phyloP scores from a whole-genome alignment of 37 sponge, comb jelly and placozoan genomes.

The Diacarnus erythraeanus region DNA sequence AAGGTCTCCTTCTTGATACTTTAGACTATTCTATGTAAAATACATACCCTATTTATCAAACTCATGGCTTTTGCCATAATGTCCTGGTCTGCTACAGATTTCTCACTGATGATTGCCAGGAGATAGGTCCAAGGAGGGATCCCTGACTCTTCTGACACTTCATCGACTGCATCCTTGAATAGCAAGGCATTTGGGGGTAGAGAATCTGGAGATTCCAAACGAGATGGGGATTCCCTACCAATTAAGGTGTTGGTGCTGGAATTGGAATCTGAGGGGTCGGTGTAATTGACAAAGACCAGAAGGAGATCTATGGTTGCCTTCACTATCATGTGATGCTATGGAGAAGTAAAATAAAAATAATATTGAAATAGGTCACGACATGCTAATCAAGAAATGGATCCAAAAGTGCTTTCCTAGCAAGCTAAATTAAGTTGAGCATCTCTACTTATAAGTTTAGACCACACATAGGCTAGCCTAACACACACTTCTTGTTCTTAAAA shows the following conservation, averaged over 20 bases:
- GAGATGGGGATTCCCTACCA: constrained; percentile 33
- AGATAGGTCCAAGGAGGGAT: constrained; percentile 60
- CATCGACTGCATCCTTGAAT: constrained; percentile 77
- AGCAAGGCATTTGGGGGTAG: constrained; percentile 43
- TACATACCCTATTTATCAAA: constrained; percentile 81
- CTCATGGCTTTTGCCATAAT: constrained; percentile 73
- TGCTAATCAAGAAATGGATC: too few relatives aligned
- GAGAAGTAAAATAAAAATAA: too few relatives aligned
- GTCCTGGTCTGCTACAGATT: constrained; percentile 60
- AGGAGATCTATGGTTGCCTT: constrained; percentile 81
- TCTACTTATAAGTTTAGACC: too few relatives aligned
- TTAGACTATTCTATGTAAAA: too few relatives aligned
- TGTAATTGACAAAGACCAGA: constrained; percentile 76
- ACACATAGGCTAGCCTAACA: too few relatives aligned
- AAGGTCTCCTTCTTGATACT: neutral
- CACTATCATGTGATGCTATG: constrained; percentile 66
- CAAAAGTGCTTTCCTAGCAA: too few relatives aligned
- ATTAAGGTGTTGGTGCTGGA: too few relatives aligned
- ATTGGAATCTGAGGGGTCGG: constrained; percentile 33
- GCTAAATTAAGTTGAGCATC: too few relatives aligned
- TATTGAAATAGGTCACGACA: too few relatives aligned
- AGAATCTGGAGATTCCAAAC: constrained; percentile 49
- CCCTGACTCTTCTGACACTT: constrained; percentile 50
- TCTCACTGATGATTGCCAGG: constrained; percentile 46
- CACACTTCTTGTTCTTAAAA: too few relatives aligned